Percentiles rank a stretch among this genome's conserved stretches.
phyloP scores from a whole-genome alignment of 2,113 vertebrate genomes.

The Euleptes europaea region DNA sequence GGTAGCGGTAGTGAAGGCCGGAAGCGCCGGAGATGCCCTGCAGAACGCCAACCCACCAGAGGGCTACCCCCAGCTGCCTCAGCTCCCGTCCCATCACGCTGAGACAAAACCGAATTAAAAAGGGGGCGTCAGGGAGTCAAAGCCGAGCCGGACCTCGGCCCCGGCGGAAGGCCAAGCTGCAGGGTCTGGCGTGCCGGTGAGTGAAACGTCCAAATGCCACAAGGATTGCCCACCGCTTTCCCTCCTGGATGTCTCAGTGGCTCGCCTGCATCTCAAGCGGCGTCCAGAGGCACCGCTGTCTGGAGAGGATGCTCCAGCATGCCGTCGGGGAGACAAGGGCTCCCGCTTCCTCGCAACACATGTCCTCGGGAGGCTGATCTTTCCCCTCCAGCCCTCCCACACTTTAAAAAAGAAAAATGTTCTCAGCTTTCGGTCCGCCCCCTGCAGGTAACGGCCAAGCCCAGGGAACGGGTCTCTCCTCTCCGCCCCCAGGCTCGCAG shows the following conservation, averaged over 20 bases:
- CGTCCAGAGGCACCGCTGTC: background rate
- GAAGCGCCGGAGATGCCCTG: conserved; percentile 56
- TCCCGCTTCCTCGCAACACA: background rate
- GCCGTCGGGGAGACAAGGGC: background rate
- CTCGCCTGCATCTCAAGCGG: background rate
- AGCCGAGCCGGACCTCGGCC: background rate
- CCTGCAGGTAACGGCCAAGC: conserved; percentile 63
- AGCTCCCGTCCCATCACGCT: background rate
- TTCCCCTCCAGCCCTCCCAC: conserved; percentile 10
- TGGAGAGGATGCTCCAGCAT: background rate
- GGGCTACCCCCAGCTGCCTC: conserved; percentile 50
- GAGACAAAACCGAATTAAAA: background rate
- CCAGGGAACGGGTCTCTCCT: background rate
- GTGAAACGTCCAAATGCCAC: background rate
- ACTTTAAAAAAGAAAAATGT: background rate
- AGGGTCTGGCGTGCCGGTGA: background rate
- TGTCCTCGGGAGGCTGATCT: background rate
- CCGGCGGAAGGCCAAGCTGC: background rate
- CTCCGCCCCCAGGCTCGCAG: background rate
- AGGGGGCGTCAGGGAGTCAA: background rate
- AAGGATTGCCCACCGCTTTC: background rate
- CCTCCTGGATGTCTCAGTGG: background rate
- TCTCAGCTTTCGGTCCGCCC: conserved; percentile 50
- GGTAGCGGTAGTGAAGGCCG: conserved; percentile 72
- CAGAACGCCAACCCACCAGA: conserved; percentile 66